These are phyloP conservation scores for Mesitornis unicolor DNA, from an alignment of 2,113 vertebrate genomes.

Conservation along the genomic window DNA sequence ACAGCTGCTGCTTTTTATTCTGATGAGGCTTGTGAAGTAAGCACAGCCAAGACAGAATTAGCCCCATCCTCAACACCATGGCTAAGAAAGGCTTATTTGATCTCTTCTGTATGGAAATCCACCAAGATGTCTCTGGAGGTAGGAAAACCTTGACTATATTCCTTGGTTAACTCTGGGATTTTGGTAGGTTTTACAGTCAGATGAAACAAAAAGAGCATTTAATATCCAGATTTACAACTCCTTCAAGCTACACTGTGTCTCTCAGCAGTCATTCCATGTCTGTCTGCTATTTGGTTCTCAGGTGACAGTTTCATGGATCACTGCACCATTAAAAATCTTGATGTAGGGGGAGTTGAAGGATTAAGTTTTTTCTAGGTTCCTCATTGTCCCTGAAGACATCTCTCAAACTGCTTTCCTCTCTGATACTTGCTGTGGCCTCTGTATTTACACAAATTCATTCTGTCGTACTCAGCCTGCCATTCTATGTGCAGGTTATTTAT, in stretches of 20 bases:
- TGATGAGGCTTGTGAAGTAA: not conserved
- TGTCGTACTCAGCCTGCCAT: not conserved
- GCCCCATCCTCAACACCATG: not conserved
- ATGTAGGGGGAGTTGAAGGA: not conserved
- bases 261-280: not conserved
- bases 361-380: not conserved
- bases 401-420: not conserved
- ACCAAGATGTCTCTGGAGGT: not conserved
- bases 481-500: not conserved
- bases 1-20: not conserved
- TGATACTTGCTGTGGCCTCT: rapidly evolving
- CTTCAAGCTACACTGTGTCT: not conserved
- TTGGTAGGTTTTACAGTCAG: not conserved
- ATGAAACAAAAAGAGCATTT: not conserved
- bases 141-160: not conserved
- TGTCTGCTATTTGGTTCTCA: not conserved
- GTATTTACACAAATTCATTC: not conserved
- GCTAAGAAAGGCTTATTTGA: not conserved
- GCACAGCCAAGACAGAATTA: not conserved
- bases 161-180: not conserved
- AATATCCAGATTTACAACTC: not conserved
- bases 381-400: not conserved
- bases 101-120: not conserved
- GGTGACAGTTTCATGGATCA: not conserved
- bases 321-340: not conserved